Evolutionary conservation across 2,888 invertebrate genomes (phyloP).

Genomic region (Pyralis farinalis): DNA sequence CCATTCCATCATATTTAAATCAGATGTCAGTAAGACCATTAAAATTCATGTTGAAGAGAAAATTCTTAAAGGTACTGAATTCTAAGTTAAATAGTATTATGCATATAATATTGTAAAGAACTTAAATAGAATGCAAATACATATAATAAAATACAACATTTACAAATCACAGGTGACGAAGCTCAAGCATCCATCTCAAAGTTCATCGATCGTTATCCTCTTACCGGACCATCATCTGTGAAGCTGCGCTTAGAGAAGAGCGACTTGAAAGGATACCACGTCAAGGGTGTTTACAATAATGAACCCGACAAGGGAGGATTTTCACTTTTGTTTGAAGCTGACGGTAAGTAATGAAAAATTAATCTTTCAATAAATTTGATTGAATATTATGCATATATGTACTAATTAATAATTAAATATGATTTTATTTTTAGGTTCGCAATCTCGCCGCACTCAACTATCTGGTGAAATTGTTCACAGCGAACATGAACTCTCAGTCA

Average conservation of each 20-base stretch:
- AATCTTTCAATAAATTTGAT: too few relatives aligned
- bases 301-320: conserved; percentile 56
- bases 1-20: too few relatives aligned
- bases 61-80: too few relatives aligned
- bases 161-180: conserved; percentile 43
- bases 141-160: too few relatives aligned
- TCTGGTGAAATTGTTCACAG: conserved; percentile 73
- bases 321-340: conserved; percentile 77
- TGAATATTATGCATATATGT: neutral
- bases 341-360: too few relatives aligned
- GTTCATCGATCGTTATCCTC: conserved; percentile 76
- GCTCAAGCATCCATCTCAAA: conserved; percentile 67
- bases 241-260: conserved; percentile 84
- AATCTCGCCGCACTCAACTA: conserved; percentile 83
- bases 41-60: too few relatives aligned
- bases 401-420: neutral
- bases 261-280: conserved; percentile 83
- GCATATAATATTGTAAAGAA: too few relatives aligned
- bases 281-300: conserved; percentile 72
- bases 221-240: conserved; percentile 86
- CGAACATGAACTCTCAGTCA: conserved; percentile 78
- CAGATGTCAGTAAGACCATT: too few relatives aligned
- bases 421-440: conserved; percentile 69
- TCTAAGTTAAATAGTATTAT: too few relatives aligned
- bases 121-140: too few relatives aligned